Evolutionary conservation across 1,140 invertebrate species (phyloP).

Genomic region (Oedothorax gibbosus): DNA sequence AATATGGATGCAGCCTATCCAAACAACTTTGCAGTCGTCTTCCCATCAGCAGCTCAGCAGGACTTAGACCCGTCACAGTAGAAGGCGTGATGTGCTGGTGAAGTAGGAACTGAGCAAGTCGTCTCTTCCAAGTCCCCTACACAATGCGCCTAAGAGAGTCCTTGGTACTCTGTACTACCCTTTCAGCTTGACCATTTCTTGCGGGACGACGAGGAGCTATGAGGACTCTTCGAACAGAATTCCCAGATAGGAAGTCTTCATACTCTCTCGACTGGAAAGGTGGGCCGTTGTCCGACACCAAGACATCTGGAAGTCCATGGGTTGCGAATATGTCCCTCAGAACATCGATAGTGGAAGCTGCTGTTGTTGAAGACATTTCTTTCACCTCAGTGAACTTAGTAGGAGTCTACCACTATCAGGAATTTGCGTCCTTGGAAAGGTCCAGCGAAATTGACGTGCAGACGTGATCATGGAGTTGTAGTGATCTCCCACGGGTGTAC

Average conservation of each 20-base stretch:
- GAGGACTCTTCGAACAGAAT: too few species aligned
- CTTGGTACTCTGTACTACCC: conserved; percentile 6
- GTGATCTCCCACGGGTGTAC: neutral
- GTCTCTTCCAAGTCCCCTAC: neutral
- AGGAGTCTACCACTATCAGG: too few species aligned
- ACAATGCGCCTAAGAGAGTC: conserved; percentile 4
- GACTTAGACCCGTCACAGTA: neutral
- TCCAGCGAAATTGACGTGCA: conserved; percentile 71
- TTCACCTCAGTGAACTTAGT: conserved; percentile 64
- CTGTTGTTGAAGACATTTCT: neutral
- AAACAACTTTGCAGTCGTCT: too few species aligned
- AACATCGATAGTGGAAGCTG: neutral
- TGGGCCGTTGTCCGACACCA: neutral
- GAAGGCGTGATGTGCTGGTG: conserved; percentile 17
- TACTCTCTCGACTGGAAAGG: too few species aligned
- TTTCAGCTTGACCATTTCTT: conserved; percentile 5
- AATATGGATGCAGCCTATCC: too few species aligned
- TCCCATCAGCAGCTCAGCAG: too few species aligned
- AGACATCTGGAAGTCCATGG: neutral
- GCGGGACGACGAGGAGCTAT: neutral
- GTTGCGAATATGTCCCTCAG: neutral
- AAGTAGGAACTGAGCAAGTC: neutral
- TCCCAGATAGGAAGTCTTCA: too few species aligned
- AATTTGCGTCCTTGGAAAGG: too few species aligned
- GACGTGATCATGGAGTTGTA: conserved; percentile 64